Conservation (phyloP, 2,888 invertebrate species). For the Malthinus flaveolus region DNA sequence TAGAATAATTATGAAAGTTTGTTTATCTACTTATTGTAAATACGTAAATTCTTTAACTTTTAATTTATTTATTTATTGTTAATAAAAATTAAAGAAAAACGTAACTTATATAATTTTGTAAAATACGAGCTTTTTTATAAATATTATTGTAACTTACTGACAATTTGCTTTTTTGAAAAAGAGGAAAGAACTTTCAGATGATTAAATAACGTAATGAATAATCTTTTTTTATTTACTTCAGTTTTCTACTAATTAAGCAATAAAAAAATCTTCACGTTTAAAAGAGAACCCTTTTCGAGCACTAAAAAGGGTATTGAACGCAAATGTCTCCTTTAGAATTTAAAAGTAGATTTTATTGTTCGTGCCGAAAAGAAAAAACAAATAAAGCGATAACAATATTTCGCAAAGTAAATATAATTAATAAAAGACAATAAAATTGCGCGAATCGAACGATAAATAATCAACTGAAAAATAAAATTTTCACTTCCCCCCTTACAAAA, state of each 20-base stretch:
- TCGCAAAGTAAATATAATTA: conserved; percentile 17
- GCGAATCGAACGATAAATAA: conserved; percentile 8
- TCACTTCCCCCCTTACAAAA: background rate
- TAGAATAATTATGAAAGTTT: background rate
- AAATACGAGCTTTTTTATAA: conserved; percentile 23
- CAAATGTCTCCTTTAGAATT: no score
- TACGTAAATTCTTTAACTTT: conserved; percentile 16
- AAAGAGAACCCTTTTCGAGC: background rate
- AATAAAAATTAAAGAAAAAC: conserved; percentile 19
- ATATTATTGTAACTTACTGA: conserved; percentile 29
- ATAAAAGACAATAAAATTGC: conserved; percentile 17
- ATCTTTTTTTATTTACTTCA: conserved; percentile 11
- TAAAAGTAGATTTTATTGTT: conserved; percentile 8
- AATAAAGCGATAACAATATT: background rate
- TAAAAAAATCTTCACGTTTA: background rate
- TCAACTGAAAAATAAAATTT: conserved; percentile 4
- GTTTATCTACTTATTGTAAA: conserved; percentile 17
- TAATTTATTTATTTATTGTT: conserved; percentile 23
- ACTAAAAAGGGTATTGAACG: background rate
- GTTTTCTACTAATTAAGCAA: conserved; percentile 3
- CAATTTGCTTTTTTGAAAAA: conserved; percentile 30
- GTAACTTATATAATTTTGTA: conserved; percentile 22
- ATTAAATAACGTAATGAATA: conserved; percentile 18
- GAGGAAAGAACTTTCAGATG: conserved; percentile 26
- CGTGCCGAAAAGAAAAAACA: conserved; percentile 1